phyloP scores from a whole-genome alignment of 1,140 invertebrate genomes.

The Caenorhabditis inopinata region DNA sequence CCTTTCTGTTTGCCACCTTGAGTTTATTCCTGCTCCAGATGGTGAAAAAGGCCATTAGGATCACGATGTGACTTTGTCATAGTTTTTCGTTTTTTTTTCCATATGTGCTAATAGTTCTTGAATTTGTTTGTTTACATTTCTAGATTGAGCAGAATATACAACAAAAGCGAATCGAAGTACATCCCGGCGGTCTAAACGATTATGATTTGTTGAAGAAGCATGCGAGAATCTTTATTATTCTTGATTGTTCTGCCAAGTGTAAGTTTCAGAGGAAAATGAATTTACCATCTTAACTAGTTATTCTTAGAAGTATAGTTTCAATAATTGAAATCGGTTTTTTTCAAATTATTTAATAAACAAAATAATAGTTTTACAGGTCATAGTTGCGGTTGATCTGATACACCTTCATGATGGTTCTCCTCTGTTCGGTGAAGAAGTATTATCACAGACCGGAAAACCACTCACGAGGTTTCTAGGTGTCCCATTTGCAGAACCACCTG shows the following conservation, averaged over 20 bases:
- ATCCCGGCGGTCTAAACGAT: constrained; percentile 17
- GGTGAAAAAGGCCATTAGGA: constrained; percentile 2
- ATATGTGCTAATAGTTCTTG: not conserved
- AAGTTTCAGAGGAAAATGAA: no score
- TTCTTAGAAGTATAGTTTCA: no score
- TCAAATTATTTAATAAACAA: not conserved
- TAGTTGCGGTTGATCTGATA: constrained; percentile 46
- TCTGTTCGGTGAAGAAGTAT: constrained; percentile 55
- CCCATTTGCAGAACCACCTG: constrained; percentile 67
- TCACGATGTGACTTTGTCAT: constrained; percentile 7
- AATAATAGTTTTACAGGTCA: not conserved
- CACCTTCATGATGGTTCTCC: constrained; percentile 63
- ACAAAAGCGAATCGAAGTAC: not conserved
- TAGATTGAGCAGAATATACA: not conserved
- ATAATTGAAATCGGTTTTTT: no score
- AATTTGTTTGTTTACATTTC: not conserved
- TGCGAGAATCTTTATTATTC: constrained; percentile 20
- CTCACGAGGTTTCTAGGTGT: constrained; percentile 64
- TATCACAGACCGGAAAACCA: constrained; percentile 55
- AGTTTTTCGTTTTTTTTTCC: no score
- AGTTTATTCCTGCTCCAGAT: not conserved
- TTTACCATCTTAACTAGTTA: no score
- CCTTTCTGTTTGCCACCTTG: not conserved
- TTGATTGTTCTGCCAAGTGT: not conserved
- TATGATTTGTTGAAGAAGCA: constrained; percentile 24